phyloP scores from a whole-genome alignment of 2,888 invertebrate genomes.

The Agonopterix alstromeriana region DNA sequence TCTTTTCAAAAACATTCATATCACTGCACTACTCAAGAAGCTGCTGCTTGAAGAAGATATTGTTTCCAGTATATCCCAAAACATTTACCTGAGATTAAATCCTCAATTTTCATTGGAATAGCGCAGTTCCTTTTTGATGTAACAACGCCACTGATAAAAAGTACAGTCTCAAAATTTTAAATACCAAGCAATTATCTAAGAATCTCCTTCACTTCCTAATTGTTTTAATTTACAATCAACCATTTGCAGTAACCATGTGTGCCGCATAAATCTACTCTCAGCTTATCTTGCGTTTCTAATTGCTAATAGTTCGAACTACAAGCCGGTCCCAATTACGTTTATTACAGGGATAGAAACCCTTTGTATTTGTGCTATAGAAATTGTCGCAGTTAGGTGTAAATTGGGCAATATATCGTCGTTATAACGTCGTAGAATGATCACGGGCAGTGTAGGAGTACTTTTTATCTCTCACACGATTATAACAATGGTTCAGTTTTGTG shows the following conservation, averaged over 20 bases:
- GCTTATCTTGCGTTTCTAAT: slow-evolving; percentile 28
- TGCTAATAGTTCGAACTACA: slow-evolving; percentile 26
- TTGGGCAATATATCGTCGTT: slow-evolving; percentile 49
- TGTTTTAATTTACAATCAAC: no score
- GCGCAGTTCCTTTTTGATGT: no score
- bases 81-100: no score
- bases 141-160: no score
- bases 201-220: no score
- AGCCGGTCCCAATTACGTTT: slow-evolving; percentile 44
- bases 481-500: neutral
- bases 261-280: slow-evolving; percentile 14
- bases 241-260: slow-evolving; percentile 11
- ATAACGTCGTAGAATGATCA: slow-evolving; percentile 18
- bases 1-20: no score
- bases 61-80: no score
- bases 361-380: slow-evolving; percentile 20
- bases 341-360: slow-evolving; percentile 32
- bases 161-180: no score
- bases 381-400: slow-evolving; percentile 48
- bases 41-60: no score
- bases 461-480: slow-evolving; percentile 43
- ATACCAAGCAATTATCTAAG: no score
- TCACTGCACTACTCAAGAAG: no score
- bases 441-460: slow-evolving; percentile 18
- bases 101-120: no score